Evolutionary conservation across 1,140 invertebrate species (phyloP).

Genomic region (Drosophila orosa): DNA sequence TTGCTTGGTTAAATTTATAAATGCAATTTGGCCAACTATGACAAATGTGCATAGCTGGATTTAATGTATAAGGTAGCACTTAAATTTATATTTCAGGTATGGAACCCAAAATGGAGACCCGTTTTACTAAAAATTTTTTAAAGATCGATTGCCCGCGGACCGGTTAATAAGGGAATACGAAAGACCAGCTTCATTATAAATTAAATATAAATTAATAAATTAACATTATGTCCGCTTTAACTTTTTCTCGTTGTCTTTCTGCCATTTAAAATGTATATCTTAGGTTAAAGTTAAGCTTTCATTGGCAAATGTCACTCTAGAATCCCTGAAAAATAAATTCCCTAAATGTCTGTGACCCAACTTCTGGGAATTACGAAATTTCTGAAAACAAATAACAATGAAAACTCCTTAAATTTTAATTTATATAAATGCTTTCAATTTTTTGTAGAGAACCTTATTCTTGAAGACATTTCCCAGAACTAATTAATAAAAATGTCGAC

Average conservation of each 20-base stretch:
- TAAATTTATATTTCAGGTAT: not conserved
- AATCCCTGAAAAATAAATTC: not conserved
- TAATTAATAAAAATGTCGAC: conserved; percentile 24
- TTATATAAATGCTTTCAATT: not conserved
- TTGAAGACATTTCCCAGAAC: conserved; percentile 7
- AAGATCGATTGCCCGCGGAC: no score
- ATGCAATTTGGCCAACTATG: conserved; percentile 32
- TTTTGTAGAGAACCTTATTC: not conserved
- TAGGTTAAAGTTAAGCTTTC: not conserved
- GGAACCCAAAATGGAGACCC: not conserved
- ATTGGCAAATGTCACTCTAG: not conserved
- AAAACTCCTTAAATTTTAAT: not conserved
- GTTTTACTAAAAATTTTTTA: not conserved
- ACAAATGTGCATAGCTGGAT: conserved; percentile 3
- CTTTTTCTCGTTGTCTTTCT: no score
- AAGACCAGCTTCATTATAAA: no score
- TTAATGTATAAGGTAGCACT: not conserved
- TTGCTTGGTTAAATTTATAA: conserved; percentile 20
- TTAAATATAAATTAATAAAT: no score
- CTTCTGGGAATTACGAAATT: not conserved
- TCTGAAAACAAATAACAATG: not conserved
- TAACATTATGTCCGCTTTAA: no score
- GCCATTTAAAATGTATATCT: no score
- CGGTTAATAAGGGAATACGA: no score
- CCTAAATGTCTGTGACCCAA: no score